phyloP scores from a whole-genome alignment of 2,888 invertebrate genomes.

The Aelia acuminata region DNA sequence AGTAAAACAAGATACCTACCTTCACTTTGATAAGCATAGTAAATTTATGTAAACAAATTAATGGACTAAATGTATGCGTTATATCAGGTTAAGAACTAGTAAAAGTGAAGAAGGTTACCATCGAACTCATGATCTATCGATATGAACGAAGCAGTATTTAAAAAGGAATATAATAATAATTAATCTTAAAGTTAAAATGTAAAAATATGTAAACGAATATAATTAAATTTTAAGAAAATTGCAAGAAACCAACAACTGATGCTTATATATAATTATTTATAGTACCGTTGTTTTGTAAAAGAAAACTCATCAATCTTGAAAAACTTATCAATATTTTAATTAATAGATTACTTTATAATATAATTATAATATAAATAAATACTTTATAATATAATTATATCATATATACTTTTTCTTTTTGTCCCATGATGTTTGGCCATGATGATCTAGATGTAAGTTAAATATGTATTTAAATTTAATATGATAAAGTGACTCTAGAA shows the following conservation, averaged over 20 bases:
- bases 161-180: neutral
- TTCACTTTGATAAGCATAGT: conserved; percentile 68
- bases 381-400: no score
- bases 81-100: conserved; percentile 20
- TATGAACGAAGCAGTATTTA: neutral
- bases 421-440: no score
- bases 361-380: no score
- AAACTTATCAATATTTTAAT: no score
- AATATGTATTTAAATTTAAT: no score
- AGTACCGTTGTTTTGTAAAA: no score
- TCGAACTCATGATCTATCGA: neutral
- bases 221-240: neutral
- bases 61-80: neutral
- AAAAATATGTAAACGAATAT: neutral
- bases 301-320: no score
- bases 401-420: no score
- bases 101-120: conserved; percentile 3
- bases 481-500: no score
- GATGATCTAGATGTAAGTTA: no score
- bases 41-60: neutral
- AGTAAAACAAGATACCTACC: conserved; percentile 64
- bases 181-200: neutral
- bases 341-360: no score
- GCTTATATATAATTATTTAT: neutral
- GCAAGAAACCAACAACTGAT: neutral